These are phyloP conservation scores for Albula glossodonta DNA, from an alignment of 2,113 vertebrate species.

Conservation along the genomic window DNA sequence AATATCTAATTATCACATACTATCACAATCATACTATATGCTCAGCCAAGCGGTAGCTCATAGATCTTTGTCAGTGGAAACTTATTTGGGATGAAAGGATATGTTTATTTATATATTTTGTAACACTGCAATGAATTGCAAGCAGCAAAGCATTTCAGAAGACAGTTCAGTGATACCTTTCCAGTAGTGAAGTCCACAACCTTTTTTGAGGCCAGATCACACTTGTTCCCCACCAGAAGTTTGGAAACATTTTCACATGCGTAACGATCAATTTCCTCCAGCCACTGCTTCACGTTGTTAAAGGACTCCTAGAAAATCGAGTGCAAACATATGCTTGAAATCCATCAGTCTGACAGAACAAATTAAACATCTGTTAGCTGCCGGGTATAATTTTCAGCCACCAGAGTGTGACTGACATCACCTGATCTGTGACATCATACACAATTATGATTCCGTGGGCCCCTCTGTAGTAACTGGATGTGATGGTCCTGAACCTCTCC, in stretches of 20 bases:
- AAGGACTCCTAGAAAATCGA: conserved; percentile 82
- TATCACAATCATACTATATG: no score
- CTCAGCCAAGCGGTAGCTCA: no score
- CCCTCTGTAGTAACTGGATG: conserved; percentile 97
- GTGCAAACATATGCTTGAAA: not conserved
- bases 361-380: not conserved
- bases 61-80: no score
- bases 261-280: conserved; percentile 96
- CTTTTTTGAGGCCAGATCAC: conserved; percentile 90
- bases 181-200: conserved; percentile 93
- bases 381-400: not conserved
- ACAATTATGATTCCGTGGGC: conserved; percentile 97
- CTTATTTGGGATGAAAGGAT: no score
- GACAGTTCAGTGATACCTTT: conserved; percentile 72
- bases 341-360: not conserved
- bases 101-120: no score
- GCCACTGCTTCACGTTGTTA: conserved; percentile 95
- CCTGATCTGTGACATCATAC: conserved; percentile 97
- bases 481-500: conserved; percentile 96
- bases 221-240: conserved; percentile 96
- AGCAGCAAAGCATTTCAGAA: not conserved
- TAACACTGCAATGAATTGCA: no score
- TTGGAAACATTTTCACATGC: conserved; percentile 96
- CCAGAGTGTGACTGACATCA: conserved; percentile 42
- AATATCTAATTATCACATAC: no score